These are phyloP conservation scores for Pachypeltis micranthus DNA, from an alignment of 1,140 invertebrate genomes.

Conservation along the genomic window DNA sequence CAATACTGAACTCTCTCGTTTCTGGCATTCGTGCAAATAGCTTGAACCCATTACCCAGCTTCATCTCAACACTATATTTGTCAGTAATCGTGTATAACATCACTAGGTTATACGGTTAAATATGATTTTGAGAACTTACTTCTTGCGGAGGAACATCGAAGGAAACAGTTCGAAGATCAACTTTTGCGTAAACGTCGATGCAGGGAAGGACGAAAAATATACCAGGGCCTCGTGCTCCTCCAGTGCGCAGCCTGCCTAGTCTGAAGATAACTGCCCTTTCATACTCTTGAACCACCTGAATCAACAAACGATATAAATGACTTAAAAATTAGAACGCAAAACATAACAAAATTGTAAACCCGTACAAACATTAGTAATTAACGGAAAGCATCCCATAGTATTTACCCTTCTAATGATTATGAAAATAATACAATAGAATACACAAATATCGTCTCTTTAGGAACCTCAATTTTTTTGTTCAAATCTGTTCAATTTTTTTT, in stretches of 20 bases:
- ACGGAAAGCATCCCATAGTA: no score
- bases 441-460: no score
- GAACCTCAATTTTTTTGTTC: no score
- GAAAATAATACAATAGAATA: no score
- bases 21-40: neutral
- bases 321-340: neutral
- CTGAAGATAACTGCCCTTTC: slow-evolving; percentile 66
- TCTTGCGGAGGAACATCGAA: slow-evolving; percentile 94
- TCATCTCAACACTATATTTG: slow-evolving; percentile 7
- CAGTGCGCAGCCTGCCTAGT: slow-evolving; percentile 51
- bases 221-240: slow-evolving; percentile 66
- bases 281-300: slow-evolving; percentile 65
- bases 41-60: slow-evolving; percentile 2
- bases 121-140: slow-evolving; percentile 40
- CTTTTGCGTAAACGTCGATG: slow-evolving; percentile 83
- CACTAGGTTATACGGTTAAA: slow-evolving; percentile 17
- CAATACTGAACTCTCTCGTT: neutral
- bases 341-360: neutral
- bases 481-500: no score
- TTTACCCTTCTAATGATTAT: no score
- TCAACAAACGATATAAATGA: slow-evolving; percentile 8
- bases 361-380: no score
- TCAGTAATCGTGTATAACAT: neutral
- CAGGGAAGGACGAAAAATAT: slow-evolving; percentile 92
- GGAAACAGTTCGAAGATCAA: slow-evolving; percentile 78